Percentiles rank a stretch among this genome's conserved stretches.
These are phyloP conservation scores for Hormiphora californensis DNA, from an alignment of 37 sponge, comb jelly and placozoan genomes.

Conservation along the genomic window DNA sequence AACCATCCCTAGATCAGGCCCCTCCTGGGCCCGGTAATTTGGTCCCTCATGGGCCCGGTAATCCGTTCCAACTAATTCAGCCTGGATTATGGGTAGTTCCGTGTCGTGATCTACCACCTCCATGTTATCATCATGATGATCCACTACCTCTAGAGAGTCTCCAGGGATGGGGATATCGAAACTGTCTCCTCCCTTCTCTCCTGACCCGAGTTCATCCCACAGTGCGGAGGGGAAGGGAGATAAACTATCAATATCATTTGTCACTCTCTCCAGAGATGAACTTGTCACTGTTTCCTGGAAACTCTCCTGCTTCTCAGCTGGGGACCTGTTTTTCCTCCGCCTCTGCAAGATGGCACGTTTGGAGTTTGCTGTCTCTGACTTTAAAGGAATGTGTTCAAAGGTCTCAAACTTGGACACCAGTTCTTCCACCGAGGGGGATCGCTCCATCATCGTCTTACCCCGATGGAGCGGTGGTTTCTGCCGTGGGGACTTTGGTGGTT, in stretches of 20 bases:
- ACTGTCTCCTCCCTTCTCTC: not conserved
- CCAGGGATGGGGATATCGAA: not conserved
- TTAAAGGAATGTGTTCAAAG: not conserved
- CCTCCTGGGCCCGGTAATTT: too few relatives aligned
- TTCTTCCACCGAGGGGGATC: not conserved
- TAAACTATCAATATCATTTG: not conserved
- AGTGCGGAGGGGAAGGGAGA: not conserved
- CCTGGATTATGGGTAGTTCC: too few relatives aligned
- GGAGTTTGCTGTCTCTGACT: not conserved
- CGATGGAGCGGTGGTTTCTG: too few relatives aligned
- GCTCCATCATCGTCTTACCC: too few relatives aligned
- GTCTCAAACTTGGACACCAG: not conserved
- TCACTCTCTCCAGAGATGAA: slow-evolving; percentile 21
- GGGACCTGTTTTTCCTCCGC: not conserved
- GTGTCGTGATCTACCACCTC: not conserved
- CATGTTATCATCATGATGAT: not conserved
- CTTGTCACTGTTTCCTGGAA: slow-evolving; percentile 10
- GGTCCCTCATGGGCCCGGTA: not conserved
- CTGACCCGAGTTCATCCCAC: not conserved
- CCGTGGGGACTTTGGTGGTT: too few relatives aligned
- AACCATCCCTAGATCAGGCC: not conserved
- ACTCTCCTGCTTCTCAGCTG: not conserved
- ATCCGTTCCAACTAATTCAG: not conserved
- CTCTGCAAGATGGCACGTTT: slow-evolving; percentile 26
- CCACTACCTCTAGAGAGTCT: not conserved